These are phyloP conservation scores for Oryzias celebensis DNA, from an alignment of 2,113 vertebrate genomes.

Conservation along the genomic window DNA sequence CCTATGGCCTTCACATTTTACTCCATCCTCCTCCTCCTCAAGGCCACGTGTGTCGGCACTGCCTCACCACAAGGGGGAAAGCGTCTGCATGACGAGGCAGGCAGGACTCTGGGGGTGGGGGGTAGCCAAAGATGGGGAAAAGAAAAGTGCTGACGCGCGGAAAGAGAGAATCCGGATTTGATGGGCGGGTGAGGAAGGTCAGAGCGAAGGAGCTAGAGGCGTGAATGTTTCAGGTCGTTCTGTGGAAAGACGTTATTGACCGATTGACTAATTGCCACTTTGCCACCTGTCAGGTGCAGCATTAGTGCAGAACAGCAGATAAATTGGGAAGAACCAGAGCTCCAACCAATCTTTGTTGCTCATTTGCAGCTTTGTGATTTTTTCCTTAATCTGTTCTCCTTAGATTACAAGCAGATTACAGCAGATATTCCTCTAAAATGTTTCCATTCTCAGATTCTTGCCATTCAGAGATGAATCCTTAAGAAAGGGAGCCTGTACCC, in stretches of 20 bases:
- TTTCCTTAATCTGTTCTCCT: too few relatives aligned
- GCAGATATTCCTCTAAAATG: too few relatives aligned
- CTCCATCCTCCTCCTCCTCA: conserved; percentile 13
- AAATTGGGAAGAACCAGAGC: too few relatives aligned
- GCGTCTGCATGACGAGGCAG: not conserved
- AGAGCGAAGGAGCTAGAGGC: conserved; percentile 35
- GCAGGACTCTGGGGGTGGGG: not conserved
- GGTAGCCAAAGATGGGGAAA: not conserved
- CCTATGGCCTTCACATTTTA: not conserved
- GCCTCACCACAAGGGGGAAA: conserved; percentile 12
- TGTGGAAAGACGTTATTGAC: conserved; percentile 25
- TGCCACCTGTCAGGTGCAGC: conserved; percentile 35
- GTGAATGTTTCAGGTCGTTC: conserved; percentile 33
- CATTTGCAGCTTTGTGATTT: too few relatives aligned
- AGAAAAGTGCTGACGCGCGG: conserved; percentile 63
- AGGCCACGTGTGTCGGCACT: conserved; percentile 23
- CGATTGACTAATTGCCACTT: conserved; percentile 45
- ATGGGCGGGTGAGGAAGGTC: conserved; percentile 56
- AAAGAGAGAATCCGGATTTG: conserved; percentile 54
- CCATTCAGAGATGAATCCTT: too few relatives aligned
- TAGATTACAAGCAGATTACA: too few relatives aligned
- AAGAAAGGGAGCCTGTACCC: too few relatives aligned
- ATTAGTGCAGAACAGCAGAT: not conserved
- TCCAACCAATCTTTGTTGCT: too few relatives aligned
- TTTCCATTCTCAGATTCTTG: too few relatives aligned